These are phyloP conservation scores for Cylas formicarius DNA, from an alignment of 1,140 invertebrate genomes.

Conservation along the genomic window DNA sequence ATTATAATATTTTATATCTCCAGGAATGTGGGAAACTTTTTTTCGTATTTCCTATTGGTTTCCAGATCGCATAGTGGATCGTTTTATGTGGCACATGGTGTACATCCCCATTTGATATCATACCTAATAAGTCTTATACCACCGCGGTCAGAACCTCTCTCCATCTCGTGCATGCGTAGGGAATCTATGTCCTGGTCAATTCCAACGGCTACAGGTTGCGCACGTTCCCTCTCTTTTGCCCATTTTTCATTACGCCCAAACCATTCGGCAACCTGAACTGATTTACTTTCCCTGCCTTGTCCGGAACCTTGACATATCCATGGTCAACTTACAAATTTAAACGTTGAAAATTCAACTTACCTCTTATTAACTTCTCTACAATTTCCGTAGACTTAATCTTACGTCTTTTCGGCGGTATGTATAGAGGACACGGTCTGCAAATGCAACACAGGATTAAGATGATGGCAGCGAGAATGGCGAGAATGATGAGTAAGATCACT, in stretches of 20 bases:
- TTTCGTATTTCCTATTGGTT: too few species aligned
- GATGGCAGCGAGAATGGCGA: constrained; percentile 63
- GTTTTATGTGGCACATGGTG: too few species aligned
- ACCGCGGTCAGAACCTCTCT: constrained; percentile 60
- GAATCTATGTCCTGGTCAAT: constrained; percentile 58
- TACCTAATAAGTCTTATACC: constrained; percentile 23
- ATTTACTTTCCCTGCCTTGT: constrained; percentile 58
- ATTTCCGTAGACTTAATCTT: constrained; percentile 27
- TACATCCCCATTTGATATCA: too few species aligned
- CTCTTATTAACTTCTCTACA: constrained; percentile 24
- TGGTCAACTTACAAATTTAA: constrained; percentile 3
- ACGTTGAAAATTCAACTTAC: constrained; percentile 5
- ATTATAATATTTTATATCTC: too few species aligned
- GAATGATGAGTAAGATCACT: constrained; percentile 62
- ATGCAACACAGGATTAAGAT: constrained; percentile 70
- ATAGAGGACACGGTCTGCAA: constrained; percentile 72
- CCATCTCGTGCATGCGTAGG: constrained; percentile 63
- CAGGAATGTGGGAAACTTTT: too few species aligned
- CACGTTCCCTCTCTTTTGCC: constrained; percentile 39
- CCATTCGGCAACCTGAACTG: constrained; percentile 63
- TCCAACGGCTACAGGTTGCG: constrained; percentile 48
- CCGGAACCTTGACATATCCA: constrained; percentile 28
- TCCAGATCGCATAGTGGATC: too few species aligned
- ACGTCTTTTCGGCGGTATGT: constrained; percentile 58
- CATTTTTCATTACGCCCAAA: constrained; percentile 49